Conservation (phyloP, 2,113 vertebrate genomes). For the Poicephalus gulielmi region DNA sequence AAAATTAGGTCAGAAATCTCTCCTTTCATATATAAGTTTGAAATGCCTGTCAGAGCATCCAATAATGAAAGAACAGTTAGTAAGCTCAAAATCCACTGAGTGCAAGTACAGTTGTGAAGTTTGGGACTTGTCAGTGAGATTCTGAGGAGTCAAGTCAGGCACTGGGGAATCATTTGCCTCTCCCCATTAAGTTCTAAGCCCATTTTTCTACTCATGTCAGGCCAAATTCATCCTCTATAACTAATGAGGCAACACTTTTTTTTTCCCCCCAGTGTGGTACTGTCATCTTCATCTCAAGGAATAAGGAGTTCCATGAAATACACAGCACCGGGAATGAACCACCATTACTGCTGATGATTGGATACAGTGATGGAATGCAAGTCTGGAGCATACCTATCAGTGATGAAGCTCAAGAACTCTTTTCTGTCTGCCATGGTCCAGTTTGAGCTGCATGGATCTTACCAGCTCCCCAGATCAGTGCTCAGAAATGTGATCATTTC, state of each 20-base stretch:
- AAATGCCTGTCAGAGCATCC: neutral
- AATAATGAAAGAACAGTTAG: neutral
- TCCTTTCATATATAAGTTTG: neutral
- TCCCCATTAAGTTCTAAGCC: neutral
- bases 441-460: slow-evolving; percentile 88
- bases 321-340: slow-evolving; percentile 89
- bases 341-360: slow-evolving; percentile 90
- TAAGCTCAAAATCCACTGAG: neutral
- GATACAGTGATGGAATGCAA: slow-evolving; percentile 95
- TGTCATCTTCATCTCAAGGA: slow-evolving; percentile 70
- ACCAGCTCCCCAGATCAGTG: slow-evolving; percentile 91
- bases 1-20: neutral
- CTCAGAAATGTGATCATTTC: slow-evolving; percentile 89
- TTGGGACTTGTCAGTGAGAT: neutral
- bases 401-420: slow-evolving; percentile 95
- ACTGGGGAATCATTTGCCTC: neutral
- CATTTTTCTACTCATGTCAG: neutral
- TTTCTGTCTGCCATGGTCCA: slow-evolving; percentile 92
- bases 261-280: neutral
- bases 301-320: slow-evolving; percentile 91
- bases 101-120: neutral
- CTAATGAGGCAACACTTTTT: neutral
- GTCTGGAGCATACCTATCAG: slow-evolving; percentile 94
- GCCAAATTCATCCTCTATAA: neutral
- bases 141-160: neutral